Evolutionary conservation across 2,888 invertebrate genomes (phyloP).

Genomic region (Tipula helvola): DNA sequence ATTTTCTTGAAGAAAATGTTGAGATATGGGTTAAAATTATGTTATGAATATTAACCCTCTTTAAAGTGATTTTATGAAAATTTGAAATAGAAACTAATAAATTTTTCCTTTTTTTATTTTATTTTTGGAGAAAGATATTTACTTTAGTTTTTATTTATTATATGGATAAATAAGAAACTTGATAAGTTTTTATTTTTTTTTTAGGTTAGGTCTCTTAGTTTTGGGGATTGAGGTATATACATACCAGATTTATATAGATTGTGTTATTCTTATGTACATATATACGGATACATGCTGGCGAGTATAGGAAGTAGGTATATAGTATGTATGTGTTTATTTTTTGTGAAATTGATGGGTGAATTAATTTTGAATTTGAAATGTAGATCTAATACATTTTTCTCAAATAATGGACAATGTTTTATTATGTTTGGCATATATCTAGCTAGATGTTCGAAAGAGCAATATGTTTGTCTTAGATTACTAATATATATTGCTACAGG

Average conservation of each 20-base stretch:
- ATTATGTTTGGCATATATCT: background rate
- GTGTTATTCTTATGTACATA: background rate
- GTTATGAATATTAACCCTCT: conserved; percentile 4
- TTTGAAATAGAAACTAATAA: background rate
- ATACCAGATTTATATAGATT: background rate
- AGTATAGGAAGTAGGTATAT: background rate
- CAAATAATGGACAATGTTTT: background rate
- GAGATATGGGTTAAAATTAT: conserved; percentile 4
- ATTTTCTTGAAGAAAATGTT: background rate
- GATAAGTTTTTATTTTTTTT: background rate
- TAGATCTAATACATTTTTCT: background rate
- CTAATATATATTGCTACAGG: background rate
- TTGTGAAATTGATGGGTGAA: background rate
- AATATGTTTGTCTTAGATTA: background rate
- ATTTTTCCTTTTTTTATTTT: background rate
- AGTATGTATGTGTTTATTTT: background rate
- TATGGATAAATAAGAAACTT: background rate
- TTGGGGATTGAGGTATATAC: background rate
- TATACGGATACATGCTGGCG: background rate
- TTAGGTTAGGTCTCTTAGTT: background rate
- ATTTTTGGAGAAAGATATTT: background rate
- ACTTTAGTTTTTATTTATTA: background rate
- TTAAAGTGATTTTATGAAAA: background rate
- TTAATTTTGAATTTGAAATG: background rate
- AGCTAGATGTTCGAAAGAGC: background rate